Conservation (phyloP, 2,888 invertebrate genomes). For the Melinaea menophilus region DNA sequence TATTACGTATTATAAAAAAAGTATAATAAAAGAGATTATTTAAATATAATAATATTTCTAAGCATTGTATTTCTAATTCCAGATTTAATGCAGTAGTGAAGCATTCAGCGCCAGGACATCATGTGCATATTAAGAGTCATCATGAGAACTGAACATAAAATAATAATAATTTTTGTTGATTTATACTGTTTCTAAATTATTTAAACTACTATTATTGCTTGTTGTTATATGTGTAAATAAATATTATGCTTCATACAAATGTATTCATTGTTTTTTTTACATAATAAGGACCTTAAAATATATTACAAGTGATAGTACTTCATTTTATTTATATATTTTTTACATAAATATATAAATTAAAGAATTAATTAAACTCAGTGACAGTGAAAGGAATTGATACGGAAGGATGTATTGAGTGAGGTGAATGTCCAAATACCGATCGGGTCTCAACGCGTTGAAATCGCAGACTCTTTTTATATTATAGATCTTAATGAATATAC, state of each 20-base stretch:
- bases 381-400: slow-evolving; percentile 35
- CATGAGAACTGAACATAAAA: slow-evolving; percentile 40
- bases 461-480: slow-evolving; percentile 19
- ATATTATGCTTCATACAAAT: slow-evolving; percentile 37
- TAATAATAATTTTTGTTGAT: slow-evolving; percentile 28
- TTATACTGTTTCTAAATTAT: slow-evolving; percentile 33
- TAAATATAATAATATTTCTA: too few species aligned
- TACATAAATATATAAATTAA: not conserved
- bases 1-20: too few species aligned
- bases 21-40: too few species aligned
- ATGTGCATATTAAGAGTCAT: slow-evolving; percentile 59
- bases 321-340: not conserved
- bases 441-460: slow-evolving; percentile 24
- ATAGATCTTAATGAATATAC: slow-evolving; percentile 1
- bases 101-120: slow-evolving; percentile 70
- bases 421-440: slow-evolving; percentile 28
- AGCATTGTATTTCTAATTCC: slow-evolving; percentile 19
- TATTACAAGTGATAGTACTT: too few species aligned
- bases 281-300: not conserved
- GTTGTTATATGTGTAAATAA: slow-evolving; percentile 68
- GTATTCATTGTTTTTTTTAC: slow-evolving; percentile 7
- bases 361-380: slow-evolving; percentile 11
- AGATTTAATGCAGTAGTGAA: slow-evolving; percentile 80
- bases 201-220: slow-evolving; percentile 43
- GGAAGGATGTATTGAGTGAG: slow-evolving; percentile 28